phyloP scores from a whole-genome alignment of 2,797 vertebrate genomes.

The Ciconia nigra region DNA sequence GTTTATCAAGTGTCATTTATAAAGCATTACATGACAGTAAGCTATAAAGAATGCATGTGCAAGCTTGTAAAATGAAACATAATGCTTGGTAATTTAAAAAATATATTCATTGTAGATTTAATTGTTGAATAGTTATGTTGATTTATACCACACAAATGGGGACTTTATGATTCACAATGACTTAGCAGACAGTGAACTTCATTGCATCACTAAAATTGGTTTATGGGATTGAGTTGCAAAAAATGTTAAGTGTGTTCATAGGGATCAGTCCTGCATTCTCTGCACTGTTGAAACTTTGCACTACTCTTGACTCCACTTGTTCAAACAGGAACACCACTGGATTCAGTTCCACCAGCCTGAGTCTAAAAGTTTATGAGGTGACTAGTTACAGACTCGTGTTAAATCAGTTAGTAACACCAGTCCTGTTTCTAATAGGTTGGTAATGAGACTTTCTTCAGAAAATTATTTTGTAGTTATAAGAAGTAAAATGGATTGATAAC shows the following conservation, averaged over 20 bases:
- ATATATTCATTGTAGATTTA: slow-evolving; percentile 64
- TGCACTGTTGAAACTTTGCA: background rate
- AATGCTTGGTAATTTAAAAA: slow-evolving; percentile 63
- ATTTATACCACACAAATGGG: slow-evolving; percentile 51
- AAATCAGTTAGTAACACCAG: background rate
- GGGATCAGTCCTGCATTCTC: background rate
- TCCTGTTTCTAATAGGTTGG: background rate
- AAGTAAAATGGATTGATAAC: background rate
- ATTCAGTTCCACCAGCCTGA: background rate
- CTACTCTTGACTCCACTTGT: background rate
- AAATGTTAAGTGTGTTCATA: background rate
- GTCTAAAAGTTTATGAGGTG: background rate
- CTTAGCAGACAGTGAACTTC: slow-evolving; percentile 49
- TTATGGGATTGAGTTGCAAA: slow-evolving; percentile 7
- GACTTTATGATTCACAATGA: slow-evolving; percentile 43
- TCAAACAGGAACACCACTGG: background rate
- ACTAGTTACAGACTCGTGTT: background rate
- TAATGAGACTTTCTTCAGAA: background rate
- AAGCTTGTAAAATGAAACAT: slow-evolving; percentile 68
- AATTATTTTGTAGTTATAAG: background rate
- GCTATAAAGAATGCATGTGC: slow-evolving; percentile 56
- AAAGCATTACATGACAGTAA: slow-evolving; percentile 66
- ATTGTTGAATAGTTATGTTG: slow-evolving; percentile 65
- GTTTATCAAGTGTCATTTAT: slow-evolving; percentile 67
- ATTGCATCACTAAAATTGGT: slow-evolving; percentile 12